Evolutionary conservation across 1,140 invertebrate genomes (phyloP).

Genomic region (Leptoteleia sp.): DNA sequence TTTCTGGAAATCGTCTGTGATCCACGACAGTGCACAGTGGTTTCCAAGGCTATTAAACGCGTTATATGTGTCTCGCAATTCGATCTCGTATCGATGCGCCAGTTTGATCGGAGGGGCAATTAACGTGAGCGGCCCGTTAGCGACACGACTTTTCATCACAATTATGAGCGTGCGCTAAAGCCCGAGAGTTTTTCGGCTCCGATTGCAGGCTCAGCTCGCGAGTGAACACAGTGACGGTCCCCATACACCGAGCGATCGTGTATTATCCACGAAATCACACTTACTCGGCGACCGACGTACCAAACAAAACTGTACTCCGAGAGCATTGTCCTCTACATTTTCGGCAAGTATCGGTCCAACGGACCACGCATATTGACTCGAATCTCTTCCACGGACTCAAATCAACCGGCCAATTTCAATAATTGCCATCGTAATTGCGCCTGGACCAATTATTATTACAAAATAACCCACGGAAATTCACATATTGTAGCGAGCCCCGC

Average conservation of each 20-base stretch:
- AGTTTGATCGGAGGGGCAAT: constrained; percentile 73
- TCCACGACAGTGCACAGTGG: constrained; percentile 72
- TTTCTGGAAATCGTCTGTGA: constrained; percentile 80
- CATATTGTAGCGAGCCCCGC: constrained; percentile 1
- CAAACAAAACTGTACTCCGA: constrained; percentile 58
- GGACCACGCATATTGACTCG: not conserved
- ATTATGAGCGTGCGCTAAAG: constrained; percentile 12
- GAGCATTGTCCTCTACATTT: constrained; percentile 67
- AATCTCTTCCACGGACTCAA: not conserved
- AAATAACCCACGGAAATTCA: not conserved
- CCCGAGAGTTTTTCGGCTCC: not conserved
- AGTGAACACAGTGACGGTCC: constrained; percentile 14
- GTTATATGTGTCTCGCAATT: constrained; percentile 79
- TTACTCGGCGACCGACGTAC: constrained; percentile 42
- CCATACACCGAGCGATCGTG: constrained; percentile 33
- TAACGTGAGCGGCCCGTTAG: constrained; percentile 74
- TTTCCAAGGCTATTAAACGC: constrained; percentile 77
- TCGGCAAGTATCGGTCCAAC: constrained; percentile 51
- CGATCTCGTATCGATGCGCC: constrained; percentile 72
- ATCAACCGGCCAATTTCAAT: not conserved
- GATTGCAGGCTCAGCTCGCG: constrained; percentile 1
- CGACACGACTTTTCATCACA: constrained; percentile 31
- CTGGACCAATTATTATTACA: not conserved
- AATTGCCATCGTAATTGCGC: not conserved
- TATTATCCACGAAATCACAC: constrained; percentile 54